A percentile compares a stretch with the other conserved stretches of the same genome.
These are phyloP conservation scores for Neodiprion pinetum DNA, from an alignment of 1,140 invertebrate genomes.

Conservation along the genomic window DNA sequence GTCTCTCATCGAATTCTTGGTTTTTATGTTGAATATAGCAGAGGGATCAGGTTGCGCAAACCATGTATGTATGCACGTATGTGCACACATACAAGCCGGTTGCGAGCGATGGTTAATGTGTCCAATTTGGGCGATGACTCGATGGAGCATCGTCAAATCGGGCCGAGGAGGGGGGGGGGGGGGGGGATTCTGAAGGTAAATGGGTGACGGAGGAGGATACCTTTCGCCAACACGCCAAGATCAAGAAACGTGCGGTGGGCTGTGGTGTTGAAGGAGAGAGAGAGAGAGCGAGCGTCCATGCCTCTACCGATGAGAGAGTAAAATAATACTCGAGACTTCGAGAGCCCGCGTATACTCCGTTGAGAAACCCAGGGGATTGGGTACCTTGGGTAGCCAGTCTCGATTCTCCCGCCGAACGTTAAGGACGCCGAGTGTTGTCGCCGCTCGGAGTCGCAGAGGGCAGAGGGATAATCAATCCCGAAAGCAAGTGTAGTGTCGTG, in stretches of 20 bases:
- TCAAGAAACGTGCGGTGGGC: not conserved
- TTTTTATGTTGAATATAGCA: too few species aligned
- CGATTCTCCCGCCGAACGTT: conserved; percentile 37
- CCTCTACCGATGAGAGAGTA: not conserved
- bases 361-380: too few species aligned
- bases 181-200: not conserved
- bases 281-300: not conserved
- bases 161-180: not conserved
- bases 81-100: not conserved
- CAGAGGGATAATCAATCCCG: conserved; percentile 3
- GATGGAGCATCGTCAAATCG: not conserved
- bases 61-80: not conserved
- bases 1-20: too few species aligned
- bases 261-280: not conserved
- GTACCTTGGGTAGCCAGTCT: conserved; percentile 32
- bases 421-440: conserved; percentile 17
- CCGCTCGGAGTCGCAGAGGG: not conserved
- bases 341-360: not conserved
- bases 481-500: conserved; percentile 4
- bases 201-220: not conserved
- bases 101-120: not conserved
- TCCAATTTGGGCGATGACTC: not conserved
- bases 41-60: too few species aligned
- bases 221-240: not conserved
- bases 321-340: not conserved